Percentiles rank a stretch among this genome's conserved stretches.
Evolutionary conservation across 2,888 invertebrate species (phyloP).

Genomic region (Copidosoma aretas): DNA sequence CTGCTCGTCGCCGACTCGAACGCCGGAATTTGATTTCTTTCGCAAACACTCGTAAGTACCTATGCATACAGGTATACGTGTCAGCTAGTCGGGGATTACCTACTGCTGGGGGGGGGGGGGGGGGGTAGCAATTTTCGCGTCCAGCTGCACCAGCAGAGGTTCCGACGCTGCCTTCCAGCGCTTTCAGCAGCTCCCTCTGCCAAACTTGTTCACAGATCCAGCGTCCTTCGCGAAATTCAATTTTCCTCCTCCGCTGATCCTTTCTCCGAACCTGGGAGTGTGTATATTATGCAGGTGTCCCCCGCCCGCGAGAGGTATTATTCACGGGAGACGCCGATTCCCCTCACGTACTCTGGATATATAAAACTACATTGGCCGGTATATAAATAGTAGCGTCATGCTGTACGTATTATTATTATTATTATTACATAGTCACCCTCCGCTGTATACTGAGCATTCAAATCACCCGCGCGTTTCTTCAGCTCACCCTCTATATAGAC

Average conservation of each 20-base stretch:
- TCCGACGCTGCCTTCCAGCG: no score
- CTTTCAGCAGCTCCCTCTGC: neutral
- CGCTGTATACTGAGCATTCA: neutral
- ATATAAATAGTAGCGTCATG: no score
- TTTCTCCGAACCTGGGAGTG: constrained; percentile 2
- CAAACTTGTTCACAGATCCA: constrained; percentile 16
- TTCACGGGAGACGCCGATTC: neutral
- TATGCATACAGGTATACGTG: no score
- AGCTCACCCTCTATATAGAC: no score
- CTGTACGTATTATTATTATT: no score
- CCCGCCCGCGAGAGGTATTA: neutral
- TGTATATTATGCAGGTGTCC: neutral
- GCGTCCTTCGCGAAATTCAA: constrained; percentile 9
- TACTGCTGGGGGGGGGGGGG: neutral
- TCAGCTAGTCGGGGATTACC: no score
- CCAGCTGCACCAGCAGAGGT: no score
- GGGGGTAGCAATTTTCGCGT: neutral
- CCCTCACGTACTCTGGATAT: neutral
- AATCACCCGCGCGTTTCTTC: constrained; percentile 21
- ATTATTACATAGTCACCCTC: no score
- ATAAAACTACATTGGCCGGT: no score
- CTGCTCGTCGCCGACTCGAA: no score
- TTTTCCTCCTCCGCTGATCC: neutral
- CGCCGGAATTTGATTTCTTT: no score
- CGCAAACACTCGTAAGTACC: no score